A percentile compares a stretch with the other conserved stretches of the same genome.
Evolutionary conservation across 2,113 vertebrate genomes (phyloP).

Genomic region (Odobenus rosmarus): DNA sequence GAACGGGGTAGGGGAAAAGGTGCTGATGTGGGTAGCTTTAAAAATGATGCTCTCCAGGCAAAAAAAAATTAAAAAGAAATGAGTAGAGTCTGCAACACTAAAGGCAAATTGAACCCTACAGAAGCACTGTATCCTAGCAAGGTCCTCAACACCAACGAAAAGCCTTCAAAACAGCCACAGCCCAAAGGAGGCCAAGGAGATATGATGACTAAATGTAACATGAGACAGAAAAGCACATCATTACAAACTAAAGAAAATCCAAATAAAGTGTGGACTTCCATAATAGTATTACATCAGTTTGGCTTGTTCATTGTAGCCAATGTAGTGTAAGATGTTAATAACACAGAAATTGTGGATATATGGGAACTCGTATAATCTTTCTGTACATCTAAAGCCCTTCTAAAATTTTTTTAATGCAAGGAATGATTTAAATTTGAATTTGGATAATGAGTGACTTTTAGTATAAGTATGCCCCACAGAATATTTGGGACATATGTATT

Average conservation of each 20-base stretch:
- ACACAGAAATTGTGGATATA: background rate
- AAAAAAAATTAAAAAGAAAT: background rate
- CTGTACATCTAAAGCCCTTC: background rate
- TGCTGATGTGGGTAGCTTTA: background rate
- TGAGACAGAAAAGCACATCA: background rate
- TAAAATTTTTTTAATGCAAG: background rate
- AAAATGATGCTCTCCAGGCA: background rate
- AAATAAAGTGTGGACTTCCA: background rate
- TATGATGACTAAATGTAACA: too few species aligned
- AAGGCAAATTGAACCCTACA: background rate
- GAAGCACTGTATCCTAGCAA: background rate
- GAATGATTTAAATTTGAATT: background rate
- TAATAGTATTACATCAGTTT: background rate
- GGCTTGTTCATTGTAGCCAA: background rate
- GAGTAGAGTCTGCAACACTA: background rate
- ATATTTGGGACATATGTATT: background rate
- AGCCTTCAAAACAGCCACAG: background rate
- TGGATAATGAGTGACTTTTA: background rate
- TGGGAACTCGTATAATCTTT: background rate
- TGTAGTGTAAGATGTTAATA: background rate
- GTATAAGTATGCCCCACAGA: background rate
- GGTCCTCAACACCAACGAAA: background rate
- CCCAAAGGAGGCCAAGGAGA: background rate
- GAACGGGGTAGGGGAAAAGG: background rate
- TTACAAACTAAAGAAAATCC: background rate